Conservation (phyloP, 2,888 invertebrate species). For the Lepidochrysops patricia region DNA sequence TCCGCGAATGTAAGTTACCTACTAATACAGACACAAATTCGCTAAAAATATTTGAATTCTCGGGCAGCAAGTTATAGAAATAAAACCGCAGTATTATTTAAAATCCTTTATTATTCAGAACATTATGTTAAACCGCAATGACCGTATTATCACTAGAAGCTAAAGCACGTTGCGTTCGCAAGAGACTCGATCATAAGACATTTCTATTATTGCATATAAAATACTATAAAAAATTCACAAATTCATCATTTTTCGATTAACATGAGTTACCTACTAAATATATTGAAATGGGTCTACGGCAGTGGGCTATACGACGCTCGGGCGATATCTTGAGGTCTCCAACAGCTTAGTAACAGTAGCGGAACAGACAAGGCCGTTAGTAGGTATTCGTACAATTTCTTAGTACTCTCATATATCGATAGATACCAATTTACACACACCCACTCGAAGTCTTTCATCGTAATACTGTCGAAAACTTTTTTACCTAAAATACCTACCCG, state of each 20-base stretch:
- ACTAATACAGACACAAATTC: too few relatives aligned
- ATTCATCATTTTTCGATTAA: slow-evolving; percentile 20
- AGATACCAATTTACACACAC: too few relatives aligned
- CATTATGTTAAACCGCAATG: slow-evolving; percentile 47
- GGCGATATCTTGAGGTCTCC: neutral
- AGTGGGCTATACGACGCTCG: slow-evolving; percentile 21
- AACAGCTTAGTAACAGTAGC: too few relatives aligned
- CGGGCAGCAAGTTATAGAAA: slow-evolving; percentile 14
- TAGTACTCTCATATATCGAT: too few relatives aligned
- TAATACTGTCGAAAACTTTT: too few relatives aligned
- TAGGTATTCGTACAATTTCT: too few relatives aligned
- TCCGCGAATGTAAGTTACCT: too few relatives aligned
- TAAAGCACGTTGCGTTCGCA: slow-evolving; percentile 41
- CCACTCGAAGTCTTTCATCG: too few relatives aligned
- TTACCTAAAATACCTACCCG: neutral
- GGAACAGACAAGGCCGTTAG: too few relatives aligned
- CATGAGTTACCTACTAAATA: slow-evolving; percentile 20
- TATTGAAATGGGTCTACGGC: slow-evolving; percentile 22
- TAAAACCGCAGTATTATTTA: slow-evolving; percentile 34
- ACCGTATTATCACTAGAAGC: slow-evolving; percentile 44
- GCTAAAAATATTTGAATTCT: too few relatives aligned
- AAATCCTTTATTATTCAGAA: slow-evolving; percentile 51
- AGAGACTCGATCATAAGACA: slow-evolving; percentile 23
- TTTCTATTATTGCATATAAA: slow-evolving; percentile 31
- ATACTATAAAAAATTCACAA: slow-evolving; percentile 27